Percentiles rank a stretch among this genome's conserved stretches.
These are phyloP conservation scores for Ophthalmolycus amberensis DNA, from an alignment of 2,113 vertebrate genomes.

Conservation along the genomic window DNA sequence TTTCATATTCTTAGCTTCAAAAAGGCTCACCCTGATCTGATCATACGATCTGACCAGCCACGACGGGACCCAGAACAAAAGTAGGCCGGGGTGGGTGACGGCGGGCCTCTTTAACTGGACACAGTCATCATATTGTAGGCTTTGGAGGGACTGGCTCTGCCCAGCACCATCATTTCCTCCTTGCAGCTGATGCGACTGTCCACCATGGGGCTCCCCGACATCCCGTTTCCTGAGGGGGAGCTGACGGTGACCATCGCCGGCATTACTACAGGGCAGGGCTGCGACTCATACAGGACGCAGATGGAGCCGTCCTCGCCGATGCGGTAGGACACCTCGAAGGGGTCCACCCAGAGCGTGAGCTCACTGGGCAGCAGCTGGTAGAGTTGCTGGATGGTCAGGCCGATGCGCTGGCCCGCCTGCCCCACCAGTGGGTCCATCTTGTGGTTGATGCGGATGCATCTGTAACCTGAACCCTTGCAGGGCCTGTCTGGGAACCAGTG, in stretches of 20 bases:
- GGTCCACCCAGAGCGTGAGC: constrained; percentile 99
- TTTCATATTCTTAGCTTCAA: constrained; percentile 84
- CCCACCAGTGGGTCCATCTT: constrained; percentile 99
- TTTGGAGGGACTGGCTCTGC: constrained; percentile 97
- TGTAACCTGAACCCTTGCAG: constrained; percentile 98
- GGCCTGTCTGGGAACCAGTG: constrained; percentile 99
- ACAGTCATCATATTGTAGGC: constrained; percentile 99
- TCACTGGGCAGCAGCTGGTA: constrained; percentile 98
- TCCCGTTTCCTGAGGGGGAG: constrained; percentile 79
- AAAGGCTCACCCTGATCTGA: constrained; percentile 76
- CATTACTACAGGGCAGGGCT: constrained; percentile 82
- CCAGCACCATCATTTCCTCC: constrained; percentile 97
- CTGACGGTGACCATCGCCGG: constrained; percentile 66
- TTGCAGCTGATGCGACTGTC: constrained; percentile 99
- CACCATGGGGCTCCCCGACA: constrained; percentile 88
- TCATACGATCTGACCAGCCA: constrained; percentile 57
- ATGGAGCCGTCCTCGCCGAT: constrained; percentile 99
- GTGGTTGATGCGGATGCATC: constrained; percentile 99
- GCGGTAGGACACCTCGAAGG: constrained; percentile 98
- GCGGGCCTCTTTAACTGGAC: constrained; percentile 90
- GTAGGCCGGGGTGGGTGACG: constrained; percentile 46
- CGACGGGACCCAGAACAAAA: constrained; percentile 71
- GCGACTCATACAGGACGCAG: constrained; percentile 98
- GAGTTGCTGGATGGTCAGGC: constrained; percentile 97
- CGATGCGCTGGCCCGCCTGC: constrained; percentile 96